phyloP scores from a whole-genome alignment of 1,140 invertebrate species.

The Trichoplusia ni region DNA sequence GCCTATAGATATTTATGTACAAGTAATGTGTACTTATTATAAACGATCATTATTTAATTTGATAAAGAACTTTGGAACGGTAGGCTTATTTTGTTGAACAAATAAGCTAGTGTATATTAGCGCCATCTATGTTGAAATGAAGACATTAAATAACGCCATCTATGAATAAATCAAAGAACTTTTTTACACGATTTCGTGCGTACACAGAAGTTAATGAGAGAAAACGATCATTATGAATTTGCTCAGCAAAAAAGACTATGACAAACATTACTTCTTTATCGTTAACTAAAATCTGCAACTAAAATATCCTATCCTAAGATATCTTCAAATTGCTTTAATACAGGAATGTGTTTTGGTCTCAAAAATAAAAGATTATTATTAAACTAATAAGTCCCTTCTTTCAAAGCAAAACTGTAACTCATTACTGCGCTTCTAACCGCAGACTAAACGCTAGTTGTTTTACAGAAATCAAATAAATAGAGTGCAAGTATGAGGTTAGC shows the following conservation, averaged over 20 bases:
- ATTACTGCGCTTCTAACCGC: neutral
- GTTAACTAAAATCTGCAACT: too few species aligned
- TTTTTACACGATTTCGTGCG: neutral
- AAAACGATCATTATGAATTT: conserved; percentile 5
- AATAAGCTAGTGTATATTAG: neutral
- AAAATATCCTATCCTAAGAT: too few species aligned
- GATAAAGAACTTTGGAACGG: too few species aligned
- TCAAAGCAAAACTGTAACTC: neutral
- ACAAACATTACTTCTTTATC: too few species aligned
- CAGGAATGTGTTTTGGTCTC: too few species aligned
- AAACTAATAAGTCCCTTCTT: too few species aligned
- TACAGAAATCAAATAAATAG: neutral
- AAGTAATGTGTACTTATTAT: too few species aligned
- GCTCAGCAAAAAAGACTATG: neutral
- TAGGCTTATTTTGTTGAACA: neutral
- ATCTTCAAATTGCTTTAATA: too few species aligned
- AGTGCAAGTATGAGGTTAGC: neutral
- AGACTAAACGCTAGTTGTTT: neutral
- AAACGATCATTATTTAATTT: too few species aligned
- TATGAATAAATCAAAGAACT: neutral
- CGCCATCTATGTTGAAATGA: neutral
- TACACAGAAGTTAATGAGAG: too few species aligned
- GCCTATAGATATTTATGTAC: too few species aligned
- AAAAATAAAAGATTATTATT: too few species aligned
- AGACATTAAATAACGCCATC: neutral